phyloP scores from a whole-genome alignment of 92 coral and sea anemone species.

The Phenganax stokvisi region DNA sequence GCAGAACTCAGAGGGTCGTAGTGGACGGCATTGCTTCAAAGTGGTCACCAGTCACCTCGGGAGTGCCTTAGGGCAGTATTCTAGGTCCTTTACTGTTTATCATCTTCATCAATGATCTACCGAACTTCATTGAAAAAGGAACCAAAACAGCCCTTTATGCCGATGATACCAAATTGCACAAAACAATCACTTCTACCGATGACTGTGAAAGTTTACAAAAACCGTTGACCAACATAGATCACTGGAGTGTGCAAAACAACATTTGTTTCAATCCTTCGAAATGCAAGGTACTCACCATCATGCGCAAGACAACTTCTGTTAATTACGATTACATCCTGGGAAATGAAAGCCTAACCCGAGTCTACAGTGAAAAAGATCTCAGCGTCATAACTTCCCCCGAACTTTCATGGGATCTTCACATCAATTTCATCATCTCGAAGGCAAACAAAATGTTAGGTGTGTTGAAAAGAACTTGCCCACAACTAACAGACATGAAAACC shows the following conservation, averaged over 20 bases:
- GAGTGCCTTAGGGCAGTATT: conserved; percentile 7
- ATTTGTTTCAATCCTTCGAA: conserved; percentile 27
- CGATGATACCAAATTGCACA: neutral
- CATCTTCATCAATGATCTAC: neutral
- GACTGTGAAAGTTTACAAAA: conserved; percentile 28
- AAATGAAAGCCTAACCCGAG: neutral
- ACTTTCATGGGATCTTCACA: conserved; percentile 5
- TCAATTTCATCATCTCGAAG: neutral
- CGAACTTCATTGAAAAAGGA: neutral
- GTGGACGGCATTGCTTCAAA: neutral
- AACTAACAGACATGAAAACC: conserved; percentile 9
- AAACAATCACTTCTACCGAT: neutral
- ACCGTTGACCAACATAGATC: conserved; percentile 30
- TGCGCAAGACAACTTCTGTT: neutral
- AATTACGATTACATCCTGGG: neutral
- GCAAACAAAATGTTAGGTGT: conserved; percentile 35
- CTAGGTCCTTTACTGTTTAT: neutral
- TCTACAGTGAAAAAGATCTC: neutral
- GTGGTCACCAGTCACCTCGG: conserved; percentile 17
- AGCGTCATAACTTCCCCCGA: neutral
- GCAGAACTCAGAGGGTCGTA: conserved; percentile 20
- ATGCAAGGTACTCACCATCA: conserved; percentile 21
- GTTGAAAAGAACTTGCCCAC: conserved; percentile 21
- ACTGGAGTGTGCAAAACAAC: conserved; percentile 34
- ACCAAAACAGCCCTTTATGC: neutral